Base-by-base conservation (phyloP, 2,888 invertebrate genomes). In the Lycophotia porphyrea region DNA sequence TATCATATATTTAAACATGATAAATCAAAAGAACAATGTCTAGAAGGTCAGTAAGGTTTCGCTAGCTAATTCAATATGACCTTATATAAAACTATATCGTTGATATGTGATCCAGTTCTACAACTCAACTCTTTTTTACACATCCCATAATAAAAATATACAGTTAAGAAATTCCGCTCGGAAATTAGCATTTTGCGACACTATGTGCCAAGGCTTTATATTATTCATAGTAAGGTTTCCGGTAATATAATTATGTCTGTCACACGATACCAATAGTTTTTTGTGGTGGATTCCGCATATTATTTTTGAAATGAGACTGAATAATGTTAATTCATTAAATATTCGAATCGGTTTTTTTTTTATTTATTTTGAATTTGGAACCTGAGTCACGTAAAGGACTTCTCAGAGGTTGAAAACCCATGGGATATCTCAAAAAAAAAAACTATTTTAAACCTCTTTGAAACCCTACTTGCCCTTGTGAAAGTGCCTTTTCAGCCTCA, bases 221-320 rank as follows among this genome's bases (percentile, higher is more conserved):
- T 39, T 67, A 60, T 34, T 60, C 21, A 34, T 64, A 13, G 47
- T 72, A 75, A 60, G 80, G 74, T 55, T 84, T 85, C 85, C 78
- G 78, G 87, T 83, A 81, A 67, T 73, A 73, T 68, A 71, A 81
- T 83, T 39, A 63, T 39, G 34, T 39, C 27, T 63, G 71, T 80
- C 76, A 63, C 71, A 80, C 68, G 74, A 82, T 78, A n/a, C 65
- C 42, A 78, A 71, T 78, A 76, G 64, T 73, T 71, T 58, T 44
- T 21, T 66, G 66, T 71, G 67, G 63, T 61, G 42, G 63, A 76
- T 75, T 64, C 68, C 27, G 55, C 15, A 55, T 7, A 55, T 27
- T 55, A 27, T 27, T 55, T 15, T 27, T 55, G 2, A 21, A 21
- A 58, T 58, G 18, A 58, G 21, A 58, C 31, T 31, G 2, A 18